A percentile compares a stretch with the other conserved stretches of the same genome.
phyloP scores from a whole-genome alignment of 1,140 invertebrate species.

The Melanaphis sacchari region DNA sequence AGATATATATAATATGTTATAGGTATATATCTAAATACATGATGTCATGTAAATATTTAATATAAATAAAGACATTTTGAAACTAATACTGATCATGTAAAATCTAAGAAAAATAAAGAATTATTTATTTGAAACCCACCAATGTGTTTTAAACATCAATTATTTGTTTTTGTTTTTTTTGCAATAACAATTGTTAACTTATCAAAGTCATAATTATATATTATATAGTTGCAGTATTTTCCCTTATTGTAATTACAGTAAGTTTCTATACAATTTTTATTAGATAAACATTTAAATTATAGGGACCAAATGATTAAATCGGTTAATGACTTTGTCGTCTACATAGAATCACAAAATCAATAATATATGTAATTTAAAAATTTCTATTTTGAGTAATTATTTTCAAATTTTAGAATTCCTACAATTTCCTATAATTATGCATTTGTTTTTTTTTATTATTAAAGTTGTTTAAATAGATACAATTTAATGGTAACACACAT shows the following conservation, averaged over 20 bases:
- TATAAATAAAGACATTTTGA: background rate
- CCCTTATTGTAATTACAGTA: background rate
- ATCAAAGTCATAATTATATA: background rate
- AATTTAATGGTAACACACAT: background rate
- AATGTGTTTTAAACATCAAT: background rate
- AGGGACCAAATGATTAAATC: conserved; percentile 8
- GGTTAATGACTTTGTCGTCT: background rate
- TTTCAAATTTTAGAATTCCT: background rate
- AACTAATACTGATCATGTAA: background rate
- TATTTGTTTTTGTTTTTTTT: background rate
- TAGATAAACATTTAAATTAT: background rate
- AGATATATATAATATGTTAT: background rate
- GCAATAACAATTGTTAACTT: background rate
- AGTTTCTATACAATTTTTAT: background rate
- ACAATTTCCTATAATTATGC: background rate
- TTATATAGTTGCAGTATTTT: background rate
- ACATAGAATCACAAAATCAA: background rate
- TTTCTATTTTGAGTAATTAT: background rate
- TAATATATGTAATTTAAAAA: conserved; percentile 12
- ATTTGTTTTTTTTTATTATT: background rate
- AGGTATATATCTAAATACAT: background rate
- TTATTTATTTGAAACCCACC: background rate
- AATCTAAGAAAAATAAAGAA: background rate
- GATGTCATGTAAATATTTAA: background rate
- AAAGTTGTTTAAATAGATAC: background rate